Evolutionary conservation across 2,888 invertebrate genomes (phyloP), one percentile per base, ranked within the genome.

Genomic region (Limulus polyphemus): DNA sequence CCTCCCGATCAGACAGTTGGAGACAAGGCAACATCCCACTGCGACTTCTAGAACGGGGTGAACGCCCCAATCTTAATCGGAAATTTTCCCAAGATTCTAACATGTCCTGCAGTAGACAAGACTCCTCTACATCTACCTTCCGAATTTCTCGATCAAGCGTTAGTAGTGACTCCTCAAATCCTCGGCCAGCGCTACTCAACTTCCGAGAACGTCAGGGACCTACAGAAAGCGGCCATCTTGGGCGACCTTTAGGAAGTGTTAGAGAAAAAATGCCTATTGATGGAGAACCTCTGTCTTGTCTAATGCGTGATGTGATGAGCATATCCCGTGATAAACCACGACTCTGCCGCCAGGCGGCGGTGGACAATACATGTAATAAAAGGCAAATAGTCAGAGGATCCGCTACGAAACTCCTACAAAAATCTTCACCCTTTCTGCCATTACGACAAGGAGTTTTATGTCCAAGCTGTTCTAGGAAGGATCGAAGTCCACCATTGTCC

Each of bases 11-110:
- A 11, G 90, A 91, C 75, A 90, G 90, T 59, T 90, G 90, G 90
- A 80, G 85, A 54, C 68, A 70, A 11, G 67, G 67, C 12, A 65
- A 67, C 57, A 87, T 90, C 60, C 88, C 90, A 0, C 75, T 87
- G 67, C 79, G 85, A 61, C 77, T 87, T 68, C 77, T 87, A 54
- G 87, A 87, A 48, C 57, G 64, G 84, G 88, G 72, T 81, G 65
- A 90, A 60, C 81, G 90, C 68, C 87, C 62, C 13, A 65, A 67
- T 12, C 52, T 91, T 47, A 89, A 90, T n/a, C 81, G 91, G 59
- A 92, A 92, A 78, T 89, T 91, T 0, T 90, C 90, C 12, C 91
- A 92, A 76, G 92, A 93, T 75, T 92, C 92, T 9, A 92, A 90
- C 77, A 78, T 92, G 69, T 90, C 90, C 56, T 90, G 88, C 71